Conservation (phyloP, 2,113 vertebrate species). For the Dipodomys ordii region DNA sequence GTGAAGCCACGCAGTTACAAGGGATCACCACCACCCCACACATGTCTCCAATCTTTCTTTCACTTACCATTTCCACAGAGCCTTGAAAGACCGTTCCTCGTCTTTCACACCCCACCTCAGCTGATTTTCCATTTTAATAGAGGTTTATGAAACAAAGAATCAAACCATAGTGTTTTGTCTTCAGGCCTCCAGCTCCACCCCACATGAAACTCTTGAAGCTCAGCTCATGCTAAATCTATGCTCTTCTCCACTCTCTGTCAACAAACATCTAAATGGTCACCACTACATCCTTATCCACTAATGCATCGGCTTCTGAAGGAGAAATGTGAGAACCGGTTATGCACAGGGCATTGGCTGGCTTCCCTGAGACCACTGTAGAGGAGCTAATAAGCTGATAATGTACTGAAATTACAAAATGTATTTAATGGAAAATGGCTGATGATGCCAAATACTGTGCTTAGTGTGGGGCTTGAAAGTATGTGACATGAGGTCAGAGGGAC, state of each 20-base stretch:
- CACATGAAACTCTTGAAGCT: background rate
- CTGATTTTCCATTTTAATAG: background rate
- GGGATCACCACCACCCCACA: background rate
- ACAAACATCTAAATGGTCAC: background rate
- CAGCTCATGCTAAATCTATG: background rate
- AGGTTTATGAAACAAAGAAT: slow-evolving; percentile 18
- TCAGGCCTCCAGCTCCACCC: background rate
- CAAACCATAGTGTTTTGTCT: background rate
- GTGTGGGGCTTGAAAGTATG: background rate
- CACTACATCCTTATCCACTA: background rate
- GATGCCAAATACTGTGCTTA: background rate
- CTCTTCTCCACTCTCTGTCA: background rate
- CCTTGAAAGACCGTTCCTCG: background rate
- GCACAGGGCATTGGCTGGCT: background rate
- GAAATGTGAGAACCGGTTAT: background rate
- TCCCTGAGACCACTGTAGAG: background rate
- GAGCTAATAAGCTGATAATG: background rate
- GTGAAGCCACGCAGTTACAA: background rate
- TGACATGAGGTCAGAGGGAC: background rate
- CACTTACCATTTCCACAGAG: background rate
- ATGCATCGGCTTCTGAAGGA: background rate
- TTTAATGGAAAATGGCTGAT: background rate
- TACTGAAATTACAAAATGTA: slow-evolving; percentile 13
- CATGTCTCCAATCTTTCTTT: background rate
- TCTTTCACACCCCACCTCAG: background rate